Base-by-base conservation (phyloP, 2,888 invertebrate genomes). In the Neoaliturus tenellus region DNA sequence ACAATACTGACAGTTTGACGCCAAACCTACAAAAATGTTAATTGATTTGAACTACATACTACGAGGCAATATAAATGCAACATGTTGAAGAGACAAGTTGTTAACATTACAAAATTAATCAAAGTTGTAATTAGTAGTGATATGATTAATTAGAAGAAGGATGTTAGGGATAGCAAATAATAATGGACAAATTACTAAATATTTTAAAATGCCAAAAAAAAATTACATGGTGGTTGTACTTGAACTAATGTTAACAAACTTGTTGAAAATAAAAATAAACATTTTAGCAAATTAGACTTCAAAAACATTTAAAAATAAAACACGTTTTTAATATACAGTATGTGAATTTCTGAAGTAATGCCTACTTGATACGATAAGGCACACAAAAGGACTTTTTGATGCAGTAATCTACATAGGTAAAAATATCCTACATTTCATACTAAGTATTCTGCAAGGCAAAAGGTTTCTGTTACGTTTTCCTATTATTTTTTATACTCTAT, bases 1-100 rank as follows among this genome's bases (percentile, higher is more conserved):
- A n/a, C n/a, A n/a, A n/a, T n/a, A n/a, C n/a, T n/a, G 35, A 35
- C 44, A 44, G 6, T 14, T 23, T 6, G 23, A 3, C 51, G 23
- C 51, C 51, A 51, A 51, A 51, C 23, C 23, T 23, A 23, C 51
- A 51, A 51, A 14, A 51, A 23, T 51, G 20, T 51, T 44, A 3
- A 44, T 14, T 14, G 44, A 2, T 20, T 51, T 51, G 3, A 31
- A 20, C 62, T 2, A 2, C n/a, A n/a, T n/a, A n/a, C 31, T 28
- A 62, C 1, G 62, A 62, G 62, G 62, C 62, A 28, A 62, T 62
- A 12, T 62, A 62, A 62, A 62, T 62, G 62, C 62, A 62, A 28
- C 28, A 51, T 23, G 62, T 62, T 62, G 31, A 12, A 31, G 31
- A 62, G 3, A 62, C 62, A 8, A 62, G 28, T 62, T 17, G 28